Conservation (phyloP, 2,888 invertebrate species). For the Drosophila pegasa region DNA sequence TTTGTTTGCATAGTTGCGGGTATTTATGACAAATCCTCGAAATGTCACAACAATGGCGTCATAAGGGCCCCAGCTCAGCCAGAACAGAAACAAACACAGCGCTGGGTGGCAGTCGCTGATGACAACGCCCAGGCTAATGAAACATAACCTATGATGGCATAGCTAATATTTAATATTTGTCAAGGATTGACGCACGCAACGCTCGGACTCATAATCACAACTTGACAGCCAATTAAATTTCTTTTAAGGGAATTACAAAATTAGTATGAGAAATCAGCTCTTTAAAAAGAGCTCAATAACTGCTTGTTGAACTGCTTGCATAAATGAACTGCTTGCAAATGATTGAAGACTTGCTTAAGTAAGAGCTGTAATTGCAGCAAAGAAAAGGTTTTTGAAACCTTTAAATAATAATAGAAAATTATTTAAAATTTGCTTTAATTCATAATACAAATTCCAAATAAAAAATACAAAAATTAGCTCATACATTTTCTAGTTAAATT, state of each 20-base stretch:
- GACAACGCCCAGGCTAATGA: slow-evolving; percentile 31
- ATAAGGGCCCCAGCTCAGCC: slow-evolving; percentile 41
- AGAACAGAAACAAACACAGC: background rate
- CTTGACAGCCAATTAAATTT: slow-evolving; percentile 3
- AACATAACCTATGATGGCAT: slow-evolving; percentile 8
- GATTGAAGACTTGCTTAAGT: background rate
- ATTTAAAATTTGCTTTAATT: background rate
- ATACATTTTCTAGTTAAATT: background rate
- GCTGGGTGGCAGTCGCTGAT: too few species aligned
- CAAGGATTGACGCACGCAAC: slow-evolving; percentile 2
- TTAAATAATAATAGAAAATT: too few species aligned
- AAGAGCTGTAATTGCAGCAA: too few species aligned
- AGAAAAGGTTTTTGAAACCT: too few species aligned
- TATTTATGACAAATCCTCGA: slow-evolving; percentile 52
- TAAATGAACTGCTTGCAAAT: background rate
- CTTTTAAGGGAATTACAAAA: background rate
- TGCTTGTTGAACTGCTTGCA: background rate
- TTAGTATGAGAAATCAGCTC: too few species aligned
- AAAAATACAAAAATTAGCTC: too few species aligned
- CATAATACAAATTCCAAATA: background rate
- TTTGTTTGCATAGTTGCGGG: slow-evolving; percentile 55
- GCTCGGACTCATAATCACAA: slow-evolving; percentile 2
- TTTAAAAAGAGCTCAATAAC: background rate
- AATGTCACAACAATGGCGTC: slow-evolving; percentile 72
- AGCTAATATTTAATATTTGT: slow-evolving; percentile 30